Evolutionary conservation across 2,888 invertebrate species (phyloP).

Genomic region (Phengaris arion): DNA sequence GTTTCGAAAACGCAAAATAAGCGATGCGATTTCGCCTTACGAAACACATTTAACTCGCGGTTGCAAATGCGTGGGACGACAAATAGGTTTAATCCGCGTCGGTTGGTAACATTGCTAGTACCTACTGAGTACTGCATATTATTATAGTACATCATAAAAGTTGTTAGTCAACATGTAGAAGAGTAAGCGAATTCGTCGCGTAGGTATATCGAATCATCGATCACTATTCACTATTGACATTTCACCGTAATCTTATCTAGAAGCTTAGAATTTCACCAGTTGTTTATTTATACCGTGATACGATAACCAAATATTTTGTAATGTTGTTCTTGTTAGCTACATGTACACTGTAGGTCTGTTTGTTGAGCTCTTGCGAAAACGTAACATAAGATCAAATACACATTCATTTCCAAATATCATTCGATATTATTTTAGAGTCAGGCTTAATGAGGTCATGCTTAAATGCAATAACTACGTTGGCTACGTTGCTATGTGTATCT

Average conservation of each 20-base stretch:
- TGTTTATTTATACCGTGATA: slow-evolving; percentile 65
- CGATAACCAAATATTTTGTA: slow-evolving; percentile 67
- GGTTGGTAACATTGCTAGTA: slow-evolving; percentile 50
- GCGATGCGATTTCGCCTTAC: slow-evolving; percentile 75
- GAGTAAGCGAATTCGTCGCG: not conserved
- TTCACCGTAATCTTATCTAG: slow-evolving; percentile 68
- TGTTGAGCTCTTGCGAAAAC: slow-evolving; percentile 29
- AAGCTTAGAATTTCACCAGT: slow-evolving; percentile 58
- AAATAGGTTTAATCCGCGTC: slow-evolving; percentile 69
- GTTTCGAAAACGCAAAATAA: slow-evolving; percentile 78
- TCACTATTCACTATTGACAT: slow-evolving; percentile 56
- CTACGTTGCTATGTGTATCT: not conserved
- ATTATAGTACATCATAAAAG: not conserved
- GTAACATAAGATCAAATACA: slow-evolving; percentile 9
- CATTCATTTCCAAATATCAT: slow-evolving; percentile 19
- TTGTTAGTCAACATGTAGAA: not conserved
- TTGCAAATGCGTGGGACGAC: slow-evolving; percentile 76
- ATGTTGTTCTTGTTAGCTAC: slow-evolving; percentile 45
- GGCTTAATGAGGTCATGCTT: slow-evolving; percentile 14
- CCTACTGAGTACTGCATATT: slow-evolving; percentile 36
- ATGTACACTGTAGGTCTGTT: slow-evolving; percentile 25
- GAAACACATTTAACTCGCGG: slow-evolving; percentile 70
- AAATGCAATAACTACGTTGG: not conserved
- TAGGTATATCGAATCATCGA: slow-evolving; percentile 28
- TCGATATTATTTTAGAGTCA: slow-evolving; percentile 13